phyloP scores from a whole-genome alignment of 2,888 invertebrate genomes.

The Pachymerium ferrugineum region DNA sequence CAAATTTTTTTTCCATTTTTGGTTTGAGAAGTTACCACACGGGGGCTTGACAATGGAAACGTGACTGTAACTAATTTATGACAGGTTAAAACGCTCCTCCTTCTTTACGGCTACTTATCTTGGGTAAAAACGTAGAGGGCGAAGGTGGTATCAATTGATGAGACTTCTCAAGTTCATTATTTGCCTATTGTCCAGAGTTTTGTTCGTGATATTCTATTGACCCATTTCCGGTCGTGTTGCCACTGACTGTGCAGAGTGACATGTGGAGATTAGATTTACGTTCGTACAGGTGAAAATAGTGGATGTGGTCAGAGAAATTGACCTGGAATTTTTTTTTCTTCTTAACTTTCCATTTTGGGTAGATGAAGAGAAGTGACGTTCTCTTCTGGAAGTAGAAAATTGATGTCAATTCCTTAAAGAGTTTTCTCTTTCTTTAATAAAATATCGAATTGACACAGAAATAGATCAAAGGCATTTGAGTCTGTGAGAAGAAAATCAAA shows the following conservation, averaged over 20 bases:
- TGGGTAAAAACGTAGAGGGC: background rate
- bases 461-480: too few relatives aligned
- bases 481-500: too few relatives aligned
- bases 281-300: too few relatives aligned
- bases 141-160: constrained; percentile 8
- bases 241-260: background rate
- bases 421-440: too few relatives aligned
- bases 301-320: too few relatives aligned
- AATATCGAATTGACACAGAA: too few relatives aligned
- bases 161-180: constrained; percentile 16
- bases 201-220: background rate
- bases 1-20: background rate
- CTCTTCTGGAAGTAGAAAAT: too few relatives aligned
- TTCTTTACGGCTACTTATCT: constrained; percentile 4
- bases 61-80: constrained; percentile 25
- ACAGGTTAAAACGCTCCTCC: constrained; percentile 6
- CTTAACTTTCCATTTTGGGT: too few relatives aligned
- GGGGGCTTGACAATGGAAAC: constrained; percentile 22
- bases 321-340: too few relatives aligned
- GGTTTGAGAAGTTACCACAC: constrained; percentile 19
- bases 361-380: too few relatives aligned
- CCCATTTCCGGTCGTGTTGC: constrained; percentile 9
- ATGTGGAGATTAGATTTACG: background rate
- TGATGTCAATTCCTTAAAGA: too few relatives aligned
- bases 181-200: background rate